Percentiles rank a stretch among this genome's conserved stretches.
These are phyloP conservation scores for Sebastes vulpes DNA, from an alignment of 2,797 vertebrate genomes.

Conservation along the genomic window DNA sequence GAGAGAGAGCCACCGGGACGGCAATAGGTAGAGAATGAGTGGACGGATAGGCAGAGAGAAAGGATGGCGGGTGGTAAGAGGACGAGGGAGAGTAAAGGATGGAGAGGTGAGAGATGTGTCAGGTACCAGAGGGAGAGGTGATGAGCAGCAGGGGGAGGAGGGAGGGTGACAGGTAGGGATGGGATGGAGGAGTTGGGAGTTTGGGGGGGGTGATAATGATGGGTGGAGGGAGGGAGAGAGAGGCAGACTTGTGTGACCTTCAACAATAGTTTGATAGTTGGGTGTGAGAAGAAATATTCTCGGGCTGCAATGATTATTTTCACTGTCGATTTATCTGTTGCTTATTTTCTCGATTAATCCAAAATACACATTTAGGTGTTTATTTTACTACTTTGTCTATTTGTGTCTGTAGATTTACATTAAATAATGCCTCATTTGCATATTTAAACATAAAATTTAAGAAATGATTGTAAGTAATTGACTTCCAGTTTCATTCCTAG, in stretches of 20 bases:
- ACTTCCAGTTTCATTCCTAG: too few species aligned
- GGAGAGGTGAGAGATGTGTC: constrained; percentile 65
- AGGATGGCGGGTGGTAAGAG: constrained; percentile 30
- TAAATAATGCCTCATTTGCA: too few species aligned
- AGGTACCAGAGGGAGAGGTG: constrained; percentile 66
- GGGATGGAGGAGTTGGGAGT: constrained; percentile 32
- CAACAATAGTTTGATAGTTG: constrained; percentile 28
- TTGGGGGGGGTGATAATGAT: constrained; percentile 67
- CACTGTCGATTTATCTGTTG: not conserved
- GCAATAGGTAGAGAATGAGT: constrained; percentile 74
- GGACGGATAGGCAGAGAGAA: constrained; percentile 38
- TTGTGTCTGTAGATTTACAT: too few species aligned
- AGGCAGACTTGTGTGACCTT: constrained; percentile 58
- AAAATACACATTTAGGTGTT: too few species aligned
- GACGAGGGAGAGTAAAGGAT: constrained; percentile 13
- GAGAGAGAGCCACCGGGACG: constrained; percentile 44
- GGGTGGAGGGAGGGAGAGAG: constrained; percentile 22
- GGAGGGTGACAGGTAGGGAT: constrained; percentile 56
- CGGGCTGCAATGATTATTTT: too few species aligned
- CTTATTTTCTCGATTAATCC: too few species aligned
- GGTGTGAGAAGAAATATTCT: not conserved
- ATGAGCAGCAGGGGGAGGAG: constrained; percentile 50
- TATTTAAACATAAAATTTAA: too few species aligned
- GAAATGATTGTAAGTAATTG: too few species aligned
- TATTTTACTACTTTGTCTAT: too few species aligned